These are phyloP conservation scores for Petrocephalus zakoni DNA, from an alignment of 2,113 vertebrate species.

Conservation along the genomic window DNA sequence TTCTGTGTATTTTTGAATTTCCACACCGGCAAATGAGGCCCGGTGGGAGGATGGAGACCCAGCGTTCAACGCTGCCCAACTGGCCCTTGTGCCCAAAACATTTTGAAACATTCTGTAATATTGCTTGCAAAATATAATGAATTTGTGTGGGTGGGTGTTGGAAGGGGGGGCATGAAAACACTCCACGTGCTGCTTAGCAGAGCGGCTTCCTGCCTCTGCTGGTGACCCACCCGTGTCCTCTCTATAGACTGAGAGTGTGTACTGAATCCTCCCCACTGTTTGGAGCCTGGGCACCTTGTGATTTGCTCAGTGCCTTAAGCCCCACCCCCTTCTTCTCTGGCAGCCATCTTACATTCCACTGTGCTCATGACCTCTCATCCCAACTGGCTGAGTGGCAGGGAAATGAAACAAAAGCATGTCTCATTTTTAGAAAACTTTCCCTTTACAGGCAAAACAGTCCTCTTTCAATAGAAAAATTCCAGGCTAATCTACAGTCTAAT, in stretches of 20 bases:
- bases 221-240: not conserved
- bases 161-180: not conserved
- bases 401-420: not conserved
- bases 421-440: not conserved
- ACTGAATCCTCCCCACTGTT: not conserved
- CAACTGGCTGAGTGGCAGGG: not conserved
- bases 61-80: not conserved
- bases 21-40: conserved; percentile 61
- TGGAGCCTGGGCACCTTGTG: not conserved
- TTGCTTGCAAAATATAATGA: not conserved
- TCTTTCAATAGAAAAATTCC: not conserved
- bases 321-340: not conserved
- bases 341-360: not conserved
- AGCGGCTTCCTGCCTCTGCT: not conserved
- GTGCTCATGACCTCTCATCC: not conserved
- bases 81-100: not conserved
- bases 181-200: not conserved
- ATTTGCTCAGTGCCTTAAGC: not conserved
- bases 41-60: conserved; percentile 39
- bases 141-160: not conserved
- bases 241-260: not conserved
- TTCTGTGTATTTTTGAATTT: conserved; percentile 49
- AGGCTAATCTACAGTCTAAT: not conserved
- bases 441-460: not conserved
- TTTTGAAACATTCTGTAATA: not conserved